Conservation (phyloP, 2,113 vertebrate species). For the Bombycilla garrulus region DNA sequence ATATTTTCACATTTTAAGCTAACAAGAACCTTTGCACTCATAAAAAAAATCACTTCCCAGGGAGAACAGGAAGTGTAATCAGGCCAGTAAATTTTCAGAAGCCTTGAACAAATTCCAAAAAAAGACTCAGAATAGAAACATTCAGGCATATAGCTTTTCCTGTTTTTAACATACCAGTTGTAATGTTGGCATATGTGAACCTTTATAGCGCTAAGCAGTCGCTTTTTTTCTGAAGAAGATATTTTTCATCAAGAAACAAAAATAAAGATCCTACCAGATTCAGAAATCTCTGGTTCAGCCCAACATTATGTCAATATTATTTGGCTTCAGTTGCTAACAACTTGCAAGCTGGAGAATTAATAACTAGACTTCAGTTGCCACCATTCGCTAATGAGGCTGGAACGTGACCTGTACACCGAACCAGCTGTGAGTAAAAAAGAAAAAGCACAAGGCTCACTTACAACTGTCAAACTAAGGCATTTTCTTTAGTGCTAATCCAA, state of each 20-base stretch:
- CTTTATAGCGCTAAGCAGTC: neutral
- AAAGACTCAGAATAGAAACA: neutral
- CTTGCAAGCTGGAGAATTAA: constrained; percentile 45
- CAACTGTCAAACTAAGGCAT: neutral
- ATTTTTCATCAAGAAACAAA: constrained; percentile 16
- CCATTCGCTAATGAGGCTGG: constrained; percentile 31
- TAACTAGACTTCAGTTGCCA: constrained; percentile 34
- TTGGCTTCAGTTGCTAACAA: constrained; percentile 15
- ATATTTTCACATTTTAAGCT: neutral
- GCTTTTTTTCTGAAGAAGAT: neutral
- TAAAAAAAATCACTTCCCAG: neutral
- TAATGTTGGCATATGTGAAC: neutral
- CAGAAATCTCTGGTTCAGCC: neutral
- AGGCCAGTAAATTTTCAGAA: neutral
- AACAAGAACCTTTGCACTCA: neutral
- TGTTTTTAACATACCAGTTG: neutral
- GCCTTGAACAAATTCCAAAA: neutral
- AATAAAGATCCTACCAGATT: neutral
- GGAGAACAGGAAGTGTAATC: neutral
- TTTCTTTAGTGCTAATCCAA: constrained; percentile 8
- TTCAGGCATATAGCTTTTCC: neutral
- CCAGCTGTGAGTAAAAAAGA: constrained; percentile 2
- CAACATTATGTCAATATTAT: constrained; percentile 3
- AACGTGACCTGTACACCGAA: constrained; percentile 38
- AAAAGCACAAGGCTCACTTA: constrained; percentile 27